Conservation (phyloP, 1,140 invertebrate genomes). For the Callitettix versicolor region DNA sequence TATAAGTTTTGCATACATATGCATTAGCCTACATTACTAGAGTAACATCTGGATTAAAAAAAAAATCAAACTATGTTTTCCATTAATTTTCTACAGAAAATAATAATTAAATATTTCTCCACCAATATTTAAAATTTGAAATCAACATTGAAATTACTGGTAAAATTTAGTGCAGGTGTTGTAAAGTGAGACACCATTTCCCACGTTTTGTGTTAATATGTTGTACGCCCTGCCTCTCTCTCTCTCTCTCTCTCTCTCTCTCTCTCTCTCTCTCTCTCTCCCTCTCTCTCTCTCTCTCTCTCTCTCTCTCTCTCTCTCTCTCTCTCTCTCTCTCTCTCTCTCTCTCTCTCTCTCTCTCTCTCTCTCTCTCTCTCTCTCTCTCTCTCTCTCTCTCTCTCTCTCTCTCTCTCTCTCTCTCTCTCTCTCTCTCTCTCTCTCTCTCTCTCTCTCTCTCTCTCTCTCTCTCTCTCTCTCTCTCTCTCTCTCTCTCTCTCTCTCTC, state of each 20-base stretch:
- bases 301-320: not conserved
- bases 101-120: too few species aligned
- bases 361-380: not conserved
- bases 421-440: not conserved
- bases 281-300: not conserved
- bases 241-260: not conserved
- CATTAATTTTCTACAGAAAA: too few species aligned
- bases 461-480: not conserved
- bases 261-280: not conserved
- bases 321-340: not conserved
- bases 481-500: not conserved
- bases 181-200: too few species aligned
- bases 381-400: not conserved
- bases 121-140: too few species aligned
- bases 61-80: too few species aligned
- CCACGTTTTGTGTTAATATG: too few species aligned
- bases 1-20: too few species aligned
- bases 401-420: not conserved
- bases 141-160: too few species aligned
- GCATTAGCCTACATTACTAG: too few species aligned
- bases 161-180: too few species aligned
- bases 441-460: not conserved
- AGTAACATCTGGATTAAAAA: too few species aligned
- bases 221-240: not conserved
- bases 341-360: not conserved